phyloP scores from a whole-genome alignment of 2,888 invertebrate species.

The Lissocephala sabroskyi region DNA sequence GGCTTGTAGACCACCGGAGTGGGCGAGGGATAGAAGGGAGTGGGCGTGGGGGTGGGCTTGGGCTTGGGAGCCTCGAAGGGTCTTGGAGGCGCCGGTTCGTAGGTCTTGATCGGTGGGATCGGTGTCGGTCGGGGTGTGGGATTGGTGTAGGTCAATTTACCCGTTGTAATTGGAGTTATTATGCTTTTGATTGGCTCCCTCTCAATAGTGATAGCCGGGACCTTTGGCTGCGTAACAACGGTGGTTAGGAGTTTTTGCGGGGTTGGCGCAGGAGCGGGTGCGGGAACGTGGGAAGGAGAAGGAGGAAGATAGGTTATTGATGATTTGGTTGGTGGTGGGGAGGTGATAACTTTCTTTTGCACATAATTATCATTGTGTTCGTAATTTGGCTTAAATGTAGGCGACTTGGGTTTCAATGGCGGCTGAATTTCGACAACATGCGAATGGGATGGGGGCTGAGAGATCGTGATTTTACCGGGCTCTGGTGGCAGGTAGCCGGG shows the following conservation, averaged over 20 bases:
- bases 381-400: constrained; percentile 58
- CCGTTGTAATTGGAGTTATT: constrained; percentile 47
- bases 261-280: constrained; percentile 34
- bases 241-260: constrained; percentile 32
- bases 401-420: constrained; percentile 32
- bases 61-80: constrained; percentile 26
- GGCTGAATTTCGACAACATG: constrained; percentile 42
- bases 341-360: constrained; percentile 47
- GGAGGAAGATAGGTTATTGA: constrained; percentile 68
- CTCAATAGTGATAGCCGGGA: constrained; percentile 63
- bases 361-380: constrained; percentile 48
- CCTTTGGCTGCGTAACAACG: constrained; percentile 50
- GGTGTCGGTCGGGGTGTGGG: constrained; percentile 28
- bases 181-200: constrained; percentile 52
- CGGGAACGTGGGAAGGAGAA: constrained; percentile 54
- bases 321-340: constrained; percentile 40
- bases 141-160: constrained; percentile 54
- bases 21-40: constrained; percentile 18
- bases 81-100: constrained; percentile 31
- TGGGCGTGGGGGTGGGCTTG: constrained; percentile 6
- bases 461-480: constrained; percentile 72
- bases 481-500: constrained; percentile 72
- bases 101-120: constrained; percentile 23
- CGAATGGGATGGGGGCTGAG: constrained; percentile 59
- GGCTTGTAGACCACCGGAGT: constrained; percentile 23